Conservation (phyloP, 2,888 invertebrate species). For the Acleris literana region DNA sequence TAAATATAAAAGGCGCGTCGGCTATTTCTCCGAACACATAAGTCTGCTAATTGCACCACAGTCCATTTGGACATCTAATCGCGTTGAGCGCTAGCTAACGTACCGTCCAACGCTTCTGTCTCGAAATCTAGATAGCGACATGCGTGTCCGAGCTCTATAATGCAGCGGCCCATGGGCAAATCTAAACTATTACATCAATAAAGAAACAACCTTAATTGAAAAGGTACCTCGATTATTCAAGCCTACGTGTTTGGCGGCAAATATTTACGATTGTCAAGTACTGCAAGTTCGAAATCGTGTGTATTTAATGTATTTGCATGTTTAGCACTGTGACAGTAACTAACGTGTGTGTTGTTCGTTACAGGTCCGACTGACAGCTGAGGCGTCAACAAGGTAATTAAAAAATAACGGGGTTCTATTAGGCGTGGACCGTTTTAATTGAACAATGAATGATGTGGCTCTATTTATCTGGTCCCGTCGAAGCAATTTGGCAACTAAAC, state of each 20-base stretch:
- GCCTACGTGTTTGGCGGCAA: neutral
- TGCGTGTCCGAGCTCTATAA: slow-evolving; percentile 62
- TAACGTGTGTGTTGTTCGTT: slow-evolving; percentile 51
- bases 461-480: slow-evolving; percentile 35
- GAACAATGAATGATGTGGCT: slow-evolving; percentile 42
- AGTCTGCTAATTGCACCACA: slow-evolving; percentile 40
- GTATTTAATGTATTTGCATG: slow-evolving; percentile 25
- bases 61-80: slow-evolving; percentile 47
- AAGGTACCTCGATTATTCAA: slow-evolving; percentile 11
- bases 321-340: slow-evolving; percentile 44
- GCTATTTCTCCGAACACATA: slow-evolving; percentile 27
- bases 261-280: neutral
- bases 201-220: slow-evolving; percentile 63
- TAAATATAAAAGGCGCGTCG: neutral
- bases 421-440: slow-evolving; percentile 44
- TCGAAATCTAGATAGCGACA: slow-evolving; percentile 59
- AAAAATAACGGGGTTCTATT: slow-evolving; percentile 47
- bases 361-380: slow-evolving; percentile 54
- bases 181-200: slow-evolving; percentile 62
- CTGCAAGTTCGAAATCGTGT: neutral
- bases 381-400: slow-evolving; percentile 63
- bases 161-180: slow-evolving; percentile 51
- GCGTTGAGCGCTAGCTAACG: slow-evolving; percentile 56
- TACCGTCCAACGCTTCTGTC: slow-evolving; percentile 50
- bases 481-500: slow-evolving; percentile 27